Conservation (phyloP, 1,140 invertebrate genomes). For the Pseudomyrmex flavicornis region DNA sequence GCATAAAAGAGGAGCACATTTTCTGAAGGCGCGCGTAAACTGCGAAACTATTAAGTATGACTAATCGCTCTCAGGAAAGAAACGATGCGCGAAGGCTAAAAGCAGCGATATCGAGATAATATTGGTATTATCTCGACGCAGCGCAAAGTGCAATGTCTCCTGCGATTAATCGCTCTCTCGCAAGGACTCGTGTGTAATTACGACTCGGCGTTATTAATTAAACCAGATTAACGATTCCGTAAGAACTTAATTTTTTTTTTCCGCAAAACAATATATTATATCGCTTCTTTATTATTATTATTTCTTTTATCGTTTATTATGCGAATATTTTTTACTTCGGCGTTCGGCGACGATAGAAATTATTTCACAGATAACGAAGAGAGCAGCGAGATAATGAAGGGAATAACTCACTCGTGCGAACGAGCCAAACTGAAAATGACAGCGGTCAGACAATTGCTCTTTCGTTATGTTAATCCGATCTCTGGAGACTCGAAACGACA, state of each 20-base stretch:
- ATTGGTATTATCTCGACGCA: neutral
- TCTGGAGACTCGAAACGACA: neutral
- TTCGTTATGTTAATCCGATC: neutral
- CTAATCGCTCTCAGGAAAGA: constrained; percentile 43
- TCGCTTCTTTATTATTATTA: neutral
- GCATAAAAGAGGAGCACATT: neutral
- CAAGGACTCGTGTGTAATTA: constrained; percentile 30
- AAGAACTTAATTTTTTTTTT: neutral
- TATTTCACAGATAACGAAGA: neutral
- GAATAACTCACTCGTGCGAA: neutral
- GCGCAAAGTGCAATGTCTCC: constrained; percentile 34
- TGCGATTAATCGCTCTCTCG: constrained; percentile 36
- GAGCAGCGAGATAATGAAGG: neutral
- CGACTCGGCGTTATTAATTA: constrained; percentile 26
- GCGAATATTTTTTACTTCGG: neutral
- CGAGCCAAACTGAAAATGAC: neutral
- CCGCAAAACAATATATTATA: neutral
- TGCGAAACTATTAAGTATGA: constrained; percentile 42
- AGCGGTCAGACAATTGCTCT: neutral
- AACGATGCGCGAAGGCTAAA: constrained; percentile 26
- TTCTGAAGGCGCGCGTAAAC: constrained; percentile 46
- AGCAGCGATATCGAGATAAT: constrained; percentile 36
- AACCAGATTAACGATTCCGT: constrained; percentile 30
- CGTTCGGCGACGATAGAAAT: neutral
- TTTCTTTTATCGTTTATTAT: neutral